Percentiles rank a stretch among this genome's conserved stretches.
Evolutionary conservation across 2,113 vertebrate genomes (phyloP).

Genomic region (Cyprinus carpio): DNA sequence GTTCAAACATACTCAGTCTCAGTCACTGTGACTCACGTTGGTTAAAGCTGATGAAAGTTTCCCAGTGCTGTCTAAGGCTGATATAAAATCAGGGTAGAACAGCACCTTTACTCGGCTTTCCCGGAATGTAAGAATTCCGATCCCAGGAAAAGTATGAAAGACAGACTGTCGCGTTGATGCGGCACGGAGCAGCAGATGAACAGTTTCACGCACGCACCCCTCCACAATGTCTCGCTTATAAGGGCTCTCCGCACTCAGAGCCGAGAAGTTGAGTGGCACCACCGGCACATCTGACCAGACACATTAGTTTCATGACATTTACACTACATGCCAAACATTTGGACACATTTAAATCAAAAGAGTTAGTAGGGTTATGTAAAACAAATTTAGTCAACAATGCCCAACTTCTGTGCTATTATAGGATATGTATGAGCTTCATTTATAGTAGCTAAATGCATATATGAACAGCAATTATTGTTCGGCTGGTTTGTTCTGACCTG

Average conservation of each 20-base stretch:
- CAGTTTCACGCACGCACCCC: slow-evolving; percentile 76
- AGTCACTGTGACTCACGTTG: slow-evolving; percentile 66
- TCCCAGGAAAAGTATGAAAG: slow-evolving; percentile 73
- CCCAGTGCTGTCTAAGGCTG: slow-evolving; percentile 71
- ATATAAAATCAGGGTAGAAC: slow-evolving; percentile 79
- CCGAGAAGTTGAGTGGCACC: slow-evolving; percentile 77
- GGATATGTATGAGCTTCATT: no score
- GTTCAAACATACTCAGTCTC: neutral
- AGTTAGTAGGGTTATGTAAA: neutral
- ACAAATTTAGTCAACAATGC: no score
- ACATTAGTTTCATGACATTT: slow-evolving; percentile 5
- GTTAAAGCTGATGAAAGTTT: slow-evolving; percentile 66
- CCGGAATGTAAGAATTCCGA: slow-evolving; percentile 76
- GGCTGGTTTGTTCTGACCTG: slow-evolving; percentile 69
- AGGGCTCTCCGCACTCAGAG: slow-evolving; percentile 68
- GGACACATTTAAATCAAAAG: neutral
- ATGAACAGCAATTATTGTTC: neutral
- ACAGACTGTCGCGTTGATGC: slow-evolving; percentile 68
- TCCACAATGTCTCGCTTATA: slow-evolving; percentile 73
- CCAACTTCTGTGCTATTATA: no score
- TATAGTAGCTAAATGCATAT: neutral
- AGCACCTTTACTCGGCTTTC: slow-evolving; percentile 80
- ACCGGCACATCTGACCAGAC: slow-evolving; percentile 74
- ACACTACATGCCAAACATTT: slow-evolving; percentile 30
- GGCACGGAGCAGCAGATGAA: slow-evolving; percentile 72